Evolutionary conservation across 2,113 vertebrate genomes (phyloP), one percentile per base, ranked within the genome.

Genomic region (Holacanthus passer): DNA sequence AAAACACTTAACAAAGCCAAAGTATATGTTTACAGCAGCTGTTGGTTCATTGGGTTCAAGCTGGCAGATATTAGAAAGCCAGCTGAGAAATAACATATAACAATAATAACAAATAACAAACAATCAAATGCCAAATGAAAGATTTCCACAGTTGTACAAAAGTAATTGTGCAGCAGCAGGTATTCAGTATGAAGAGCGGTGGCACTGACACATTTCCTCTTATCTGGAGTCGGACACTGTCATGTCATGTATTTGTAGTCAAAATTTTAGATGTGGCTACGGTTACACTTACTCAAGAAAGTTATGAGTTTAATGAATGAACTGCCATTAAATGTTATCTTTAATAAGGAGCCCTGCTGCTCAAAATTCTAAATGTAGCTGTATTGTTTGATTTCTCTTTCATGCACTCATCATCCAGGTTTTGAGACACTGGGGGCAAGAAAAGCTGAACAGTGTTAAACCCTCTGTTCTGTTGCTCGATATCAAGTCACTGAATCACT

Each of bases 401-500:
- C 20, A 62, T 20, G 35, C 27, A 2, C 35, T 53, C 13, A 32
- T 19, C 77, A 53, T 55, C 58, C 0, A 14, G 43, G 3, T 39
- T 47, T n/a, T 22, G 2, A 31, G n/a, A 19, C 20, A 16, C 32
- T 0, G 59, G n/a, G 10, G 35, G 10, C 39, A 32, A 59, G 17
- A 47, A 52, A 74, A 62, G 16, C 45, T 9, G 19, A 0, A 2
- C 32, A n/a, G 43, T 19, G 24, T 11, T 43, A 43, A 60, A 35
- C 48, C 35, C 29, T 22, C 2, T 22, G 65, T 45, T 55, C 9
- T 10, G 43, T 53, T 39, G 17, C 47, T 65, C n/a, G 3, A 27
- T 17, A 8, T 71, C 7, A 35, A 41, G 24, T 84, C 19, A 14
- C 73, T 55, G 41, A 73, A 68, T 77, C 39, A n/a, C 47, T 47